phyloP scores from a whole-genome alignment of 2,113 vertebrate species.

The Dendrocopos noguchii region DNA sequence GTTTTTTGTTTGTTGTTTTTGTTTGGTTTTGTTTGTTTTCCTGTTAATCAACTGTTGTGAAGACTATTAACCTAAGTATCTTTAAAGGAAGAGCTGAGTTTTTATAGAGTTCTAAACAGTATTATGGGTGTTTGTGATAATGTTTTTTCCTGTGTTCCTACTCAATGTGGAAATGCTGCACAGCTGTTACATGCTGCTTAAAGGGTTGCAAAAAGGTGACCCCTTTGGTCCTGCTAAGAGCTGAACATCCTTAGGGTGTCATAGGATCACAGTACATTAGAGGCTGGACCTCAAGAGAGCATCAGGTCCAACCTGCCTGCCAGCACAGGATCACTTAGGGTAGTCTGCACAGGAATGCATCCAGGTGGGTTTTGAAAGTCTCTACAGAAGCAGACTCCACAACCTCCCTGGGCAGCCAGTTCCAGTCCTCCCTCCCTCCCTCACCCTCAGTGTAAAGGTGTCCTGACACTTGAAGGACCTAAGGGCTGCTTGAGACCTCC shows the following conservation, averaged over 20 bases:
- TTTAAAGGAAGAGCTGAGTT: background rate
- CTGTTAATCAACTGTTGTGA: background rate
- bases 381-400: too few relatives aligned
- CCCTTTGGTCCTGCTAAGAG: background rate
- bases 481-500: background rate
- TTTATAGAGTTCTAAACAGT: background rate
- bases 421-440: too few relatives aligned
- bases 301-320: too few relatives aligned
- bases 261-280: too few relatives aligned
- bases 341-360: too few relatives aligned
- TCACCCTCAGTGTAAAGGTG: too few relatives aligned
- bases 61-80: background rate
- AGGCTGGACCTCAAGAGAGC: too few relatives aligned
- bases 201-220: fast-evolving
- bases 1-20: too few relatives aligned
- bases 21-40: too few relatives aligned
- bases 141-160: background rate
- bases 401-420: too few relatives aligned
- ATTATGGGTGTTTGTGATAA: background rate
- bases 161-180: fast-evolving
- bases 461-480: background rate
- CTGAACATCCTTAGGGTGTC: background rate
- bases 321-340: too few relatives aligned
- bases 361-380: too few relatives aligned
- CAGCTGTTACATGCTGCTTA: background rate